These are phyloP conservation scores for Volucella inanis DNA, from an alignment of 2,888 invertebrate genomes.

Conservation along the genomic window DNA sequence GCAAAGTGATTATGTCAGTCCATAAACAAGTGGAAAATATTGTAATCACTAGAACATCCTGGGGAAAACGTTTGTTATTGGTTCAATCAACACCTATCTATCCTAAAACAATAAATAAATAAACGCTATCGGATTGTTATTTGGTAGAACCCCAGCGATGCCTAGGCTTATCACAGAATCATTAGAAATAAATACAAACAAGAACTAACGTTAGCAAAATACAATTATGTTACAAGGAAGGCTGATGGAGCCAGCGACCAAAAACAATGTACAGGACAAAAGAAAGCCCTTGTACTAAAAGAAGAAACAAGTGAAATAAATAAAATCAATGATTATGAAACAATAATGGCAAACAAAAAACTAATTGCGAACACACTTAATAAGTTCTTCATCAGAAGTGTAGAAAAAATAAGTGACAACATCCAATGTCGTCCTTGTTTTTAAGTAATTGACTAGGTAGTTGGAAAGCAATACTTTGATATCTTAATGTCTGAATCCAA, in stretches of 20 bases:
- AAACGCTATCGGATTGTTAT: conserved; percentile 8
- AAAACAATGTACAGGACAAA: neutral
- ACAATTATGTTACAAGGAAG: conserved; percentile 4
- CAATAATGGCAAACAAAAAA: conserved; percentile 18
- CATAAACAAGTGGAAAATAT: no score
- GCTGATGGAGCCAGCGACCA: conserved; percentile 9
- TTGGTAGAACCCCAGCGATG: conserved; percentile 6
- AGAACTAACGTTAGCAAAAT: conserved; percentile 2
- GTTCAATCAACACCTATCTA: neutral
- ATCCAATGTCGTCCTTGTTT: neutral
- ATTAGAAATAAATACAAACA: conserved; percentile 12
- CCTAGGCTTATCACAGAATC: neutral
- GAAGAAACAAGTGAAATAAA: conserved; percentile 5
- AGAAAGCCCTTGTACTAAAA: conserved; percentile 12
- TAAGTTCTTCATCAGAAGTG: conserved; percentile 13
- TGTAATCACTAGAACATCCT: no score
- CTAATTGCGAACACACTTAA: conserved; percentile 4
- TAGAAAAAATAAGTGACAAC: conserved; percentile 4
- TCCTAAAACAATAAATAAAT: conserved; percentile 8
- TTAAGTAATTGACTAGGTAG: no score
- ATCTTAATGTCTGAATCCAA: no score
- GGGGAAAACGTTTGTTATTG: neutral
- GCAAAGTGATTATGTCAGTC: no score
- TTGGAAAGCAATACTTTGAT: no score
- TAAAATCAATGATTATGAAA: conserved; percentile 3